A percentile compares a stretch with the other conserved stretches of the same genome.
Evolutionary conservation across 2,113 vertebrate species (phyloP).

Genomic region (Monarcha castaneiventris): DNA sequence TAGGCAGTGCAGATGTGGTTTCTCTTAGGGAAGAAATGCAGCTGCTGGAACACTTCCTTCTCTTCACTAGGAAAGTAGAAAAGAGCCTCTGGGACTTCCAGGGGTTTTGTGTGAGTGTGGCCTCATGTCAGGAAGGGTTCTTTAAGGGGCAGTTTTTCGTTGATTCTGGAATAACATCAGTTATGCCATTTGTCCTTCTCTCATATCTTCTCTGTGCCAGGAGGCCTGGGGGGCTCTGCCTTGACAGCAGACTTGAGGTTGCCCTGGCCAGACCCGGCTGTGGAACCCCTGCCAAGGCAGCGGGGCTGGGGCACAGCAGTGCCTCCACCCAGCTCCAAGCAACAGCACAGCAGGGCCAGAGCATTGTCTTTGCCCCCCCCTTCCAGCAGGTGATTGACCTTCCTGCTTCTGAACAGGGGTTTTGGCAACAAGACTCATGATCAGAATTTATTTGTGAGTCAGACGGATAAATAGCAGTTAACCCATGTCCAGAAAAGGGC

Average conservation of each 20-base stretch:
- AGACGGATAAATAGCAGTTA: neutral
- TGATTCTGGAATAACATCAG: neutral
- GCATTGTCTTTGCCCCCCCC: rapidly evolving
- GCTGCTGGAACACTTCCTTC: neutral
- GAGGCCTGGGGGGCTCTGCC: neutral
- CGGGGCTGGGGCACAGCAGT: neutral
- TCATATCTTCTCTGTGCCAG: neutral
- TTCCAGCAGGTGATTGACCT: neutral
- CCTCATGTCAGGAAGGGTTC: neutral
- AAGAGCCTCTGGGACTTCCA: neutral
- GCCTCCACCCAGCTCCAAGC: neutral
- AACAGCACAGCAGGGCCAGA: neutral
- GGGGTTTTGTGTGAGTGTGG: neutral
- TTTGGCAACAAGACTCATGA: neutral
- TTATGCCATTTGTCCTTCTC: neutral
- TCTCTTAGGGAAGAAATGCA: neutral
- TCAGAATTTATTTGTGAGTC: neutral
- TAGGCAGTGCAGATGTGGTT: neutral
- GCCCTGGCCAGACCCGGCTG: neutral
- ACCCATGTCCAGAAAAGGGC: neutral
- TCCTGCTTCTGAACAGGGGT: neutral
- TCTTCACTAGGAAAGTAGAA: neutral
- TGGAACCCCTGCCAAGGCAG: neutral
- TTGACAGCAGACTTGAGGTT: neutral
- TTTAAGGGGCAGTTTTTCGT: neutral